Conservation (phyloP, 2,888 invertebrate genomes). For the Diploptera punctata region DNA sequence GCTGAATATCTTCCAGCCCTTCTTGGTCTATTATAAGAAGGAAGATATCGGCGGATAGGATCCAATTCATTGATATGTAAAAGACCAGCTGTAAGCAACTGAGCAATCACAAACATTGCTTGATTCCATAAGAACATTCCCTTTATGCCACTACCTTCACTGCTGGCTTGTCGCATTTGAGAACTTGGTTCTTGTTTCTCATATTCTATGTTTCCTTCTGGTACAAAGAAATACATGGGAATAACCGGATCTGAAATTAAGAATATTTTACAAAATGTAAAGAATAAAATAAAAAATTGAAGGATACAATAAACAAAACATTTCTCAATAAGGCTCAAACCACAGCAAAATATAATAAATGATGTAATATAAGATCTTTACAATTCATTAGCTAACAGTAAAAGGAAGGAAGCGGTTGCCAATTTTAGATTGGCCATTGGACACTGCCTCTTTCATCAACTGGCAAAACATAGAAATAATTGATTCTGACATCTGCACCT, state of each 20-base stretch:
- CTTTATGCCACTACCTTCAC: slow-evolving; percentile 61
- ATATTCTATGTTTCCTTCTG: slow-evolving; percentile 72
- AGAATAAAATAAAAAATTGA: too few relatives aligned
- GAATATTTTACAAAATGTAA: too few relatives aligned
- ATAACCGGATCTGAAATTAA: slow-evolving; percentile 86
- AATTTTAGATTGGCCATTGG: too few relatives aligned
- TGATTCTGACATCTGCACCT: too few relatives aligned
- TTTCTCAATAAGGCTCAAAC: too few relatives aligned
- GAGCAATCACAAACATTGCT: slow-evolving; percentile 92
- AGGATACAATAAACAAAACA: too few relatives aligned
- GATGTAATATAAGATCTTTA: too few relatives aligned
- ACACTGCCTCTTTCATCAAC: too few relatives aligned
- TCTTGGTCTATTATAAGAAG: slow-evolving; percentile 93
- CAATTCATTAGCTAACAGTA: too few relatives aligned
- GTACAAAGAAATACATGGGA: slow-evolving; percentile 93
- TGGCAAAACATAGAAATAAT: too few relatives aligned
- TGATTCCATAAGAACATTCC: slow-evolving; percentile 94
- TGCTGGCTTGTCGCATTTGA: slow-evolving; percentile 67
- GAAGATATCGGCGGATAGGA: slow-evolving; percentile 92
- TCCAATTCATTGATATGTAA: slow-evolving; percentile 95
- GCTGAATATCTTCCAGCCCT: slow-evolving; percentile 94
- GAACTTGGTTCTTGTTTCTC: slow-evolving; percentile 76
- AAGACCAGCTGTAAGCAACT: slow-evolving; percentile 86
- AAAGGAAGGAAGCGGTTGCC: too few relatives aligned
- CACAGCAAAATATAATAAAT: too few relatives aligned